Evolutionary conservation across 2,113 vertebrate species (phyloP).

Genomic region (Cacatua alba): DNA sequence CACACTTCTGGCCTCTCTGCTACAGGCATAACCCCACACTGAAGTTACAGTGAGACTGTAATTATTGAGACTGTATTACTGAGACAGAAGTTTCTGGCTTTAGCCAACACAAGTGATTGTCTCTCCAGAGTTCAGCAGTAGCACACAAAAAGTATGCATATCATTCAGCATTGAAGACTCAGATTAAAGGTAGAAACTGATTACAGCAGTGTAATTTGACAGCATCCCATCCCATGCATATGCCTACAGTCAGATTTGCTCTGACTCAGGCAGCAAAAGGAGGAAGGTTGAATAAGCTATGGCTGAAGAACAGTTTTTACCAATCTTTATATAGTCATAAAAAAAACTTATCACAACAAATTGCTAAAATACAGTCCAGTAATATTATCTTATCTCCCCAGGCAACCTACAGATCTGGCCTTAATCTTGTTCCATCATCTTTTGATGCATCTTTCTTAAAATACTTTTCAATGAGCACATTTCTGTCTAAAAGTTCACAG

Average conservation of each 20-base stretch:
- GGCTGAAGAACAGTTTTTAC: neutral
- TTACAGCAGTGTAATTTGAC: neutral
- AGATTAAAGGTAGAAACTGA: neutral
- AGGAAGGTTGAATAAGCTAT: neutral
- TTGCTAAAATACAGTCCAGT: neutral
- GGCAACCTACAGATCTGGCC: neutral
- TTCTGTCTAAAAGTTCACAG: neutral
- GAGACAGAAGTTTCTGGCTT: neutral
- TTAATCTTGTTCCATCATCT: neutral
- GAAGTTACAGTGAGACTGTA: neutral
- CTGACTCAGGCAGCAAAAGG: neutral
- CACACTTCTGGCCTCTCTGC: neutral
- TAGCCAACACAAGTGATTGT: neutral
- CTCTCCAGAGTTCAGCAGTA: neutral
- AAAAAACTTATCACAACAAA: neutral
- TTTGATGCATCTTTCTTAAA: neutral
- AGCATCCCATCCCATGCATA: neutral
- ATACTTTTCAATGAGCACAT: neutral
- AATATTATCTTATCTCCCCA: neutral
- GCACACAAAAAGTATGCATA: neutral
- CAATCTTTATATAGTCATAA: neutral
- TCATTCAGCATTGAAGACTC: neutral
- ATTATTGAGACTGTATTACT: neutral
- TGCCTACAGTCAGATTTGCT: neutral
- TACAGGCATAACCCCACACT: neutral